Conservation (phyloP, 2,797 vertebrate genomes). For the Oreochromis grahami region DNA sequence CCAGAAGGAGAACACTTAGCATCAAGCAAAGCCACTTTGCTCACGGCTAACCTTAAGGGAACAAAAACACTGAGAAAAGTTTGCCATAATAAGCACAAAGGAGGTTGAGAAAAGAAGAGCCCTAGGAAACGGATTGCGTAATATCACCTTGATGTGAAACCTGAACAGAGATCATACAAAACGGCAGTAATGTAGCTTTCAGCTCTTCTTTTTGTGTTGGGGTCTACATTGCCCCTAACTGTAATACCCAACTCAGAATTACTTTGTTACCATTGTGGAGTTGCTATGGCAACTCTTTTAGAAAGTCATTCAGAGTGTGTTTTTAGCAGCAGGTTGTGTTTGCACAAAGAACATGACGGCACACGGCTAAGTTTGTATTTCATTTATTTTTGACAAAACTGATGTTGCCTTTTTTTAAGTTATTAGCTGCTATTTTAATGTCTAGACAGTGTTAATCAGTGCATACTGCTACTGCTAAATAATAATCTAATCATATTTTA, state of each 20-base stretch:
- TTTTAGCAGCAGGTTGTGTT: conserved; percentile 12
- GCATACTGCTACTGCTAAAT: not conserved
- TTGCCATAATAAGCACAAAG: conserved; percentile 37
- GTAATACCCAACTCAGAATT: conserved; percentile 4
- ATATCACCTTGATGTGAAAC: conserved; percentile 40
- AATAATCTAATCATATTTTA: not conserved
- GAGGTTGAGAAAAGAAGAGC: conserved; percentile 18
- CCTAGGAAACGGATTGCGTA: conserved; percentile 22
- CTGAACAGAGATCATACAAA: conserved; percentile 18
- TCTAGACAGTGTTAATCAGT: not conserved
- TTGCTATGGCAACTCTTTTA: conserved; percentile 35
- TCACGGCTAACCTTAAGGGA: conserved; percentile 51
- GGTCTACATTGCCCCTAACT: not conserved
- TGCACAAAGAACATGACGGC: not conserved
- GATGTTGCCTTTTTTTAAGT: not conserved
- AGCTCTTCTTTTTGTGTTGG: not conserved
- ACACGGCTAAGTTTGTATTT: not conserved
- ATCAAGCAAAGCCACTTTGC: conserved; percentile 47
- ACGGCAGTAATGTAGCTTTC: not conserved
- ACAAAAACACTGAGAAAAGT: conserved; percentile 31
- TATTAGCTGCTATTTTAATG: not conserved
- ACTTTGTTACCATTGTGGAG: not conserved
- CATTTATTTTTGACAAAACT: not conserved
- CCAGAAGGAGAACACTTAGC: conserved; percentile 33
- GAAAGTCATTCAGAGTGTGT: not conserved